phyloP scores from a whole-genome alignment of 2,797 vertebrate genomes.

The Sciaenops ocellatus region DNA sequence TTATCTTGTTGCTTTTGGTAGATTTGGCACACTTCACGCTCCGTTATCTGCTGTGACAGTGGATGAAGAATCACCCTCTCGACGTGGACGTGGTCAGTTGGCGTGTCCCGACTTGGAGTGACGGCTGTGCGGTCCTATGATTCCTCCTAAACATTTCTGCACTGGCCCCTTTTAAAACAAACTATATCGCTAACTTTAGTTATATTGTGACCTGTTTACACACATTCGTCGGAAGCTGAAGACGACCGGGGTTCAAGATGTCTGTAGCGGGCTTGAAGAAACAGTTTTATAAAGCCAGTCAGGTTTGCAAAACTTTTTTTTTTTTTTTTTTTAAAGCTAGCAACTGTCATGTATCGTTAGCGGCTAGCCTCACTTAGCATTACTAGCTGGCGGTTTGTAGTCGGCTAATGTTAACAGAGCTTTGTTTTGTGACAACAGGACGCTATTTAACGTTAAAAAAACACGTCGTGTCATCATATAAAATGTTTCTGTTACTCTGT shows the following conservation, averaged over 20 bases:
- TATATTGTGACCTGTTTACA: slow-evolving; percentile 33
- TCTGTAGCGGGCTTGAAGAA: slow-evolving; percentile 98
- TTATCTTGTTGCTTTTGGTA: accelerated
- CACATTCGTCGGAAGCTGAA: slow-evolving; percentile 54
- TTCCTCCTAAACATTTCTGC: slow-evolving; percentile 49
- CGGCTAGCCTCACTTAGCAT: slow-evolving; percentile 72
- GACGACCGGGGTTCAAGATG: slow-evolving; percentile 85
- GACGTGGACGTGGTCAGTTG: slow-evolving; percentile 82
- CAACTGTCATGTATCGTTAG: slow-evolving; percentile 67
- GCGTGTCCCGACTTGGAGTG: slow-evolving; percentile 78
- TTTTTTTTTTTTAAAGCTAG: slow-evolving; percentile 19
- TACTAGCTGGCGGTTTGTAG: slow-evolving; percentile 50
- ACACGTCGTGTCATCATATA: background rate
- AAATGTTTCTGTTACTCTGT: background rate
- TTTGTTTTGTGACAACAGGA: slow-evolving; percentile 6
- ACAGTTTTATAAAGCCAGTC: slow-evolving; percentile 98
- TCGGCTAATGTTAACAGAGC: slow-evolving; percentile 28
- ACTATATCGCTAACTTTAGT: slow-evolving; percentile 53
- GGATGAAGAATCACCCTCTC: slow-evolving; percentile 48
- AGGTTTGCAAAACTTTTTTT: slow-evolving; percentile 88
- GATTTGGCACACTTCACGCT: background rate
- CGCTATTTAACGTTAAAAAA: background rate
- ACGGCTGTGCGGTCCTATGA: slow-evolving; percentile 74
- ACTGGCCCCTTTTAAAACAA: slow-evolving; percentile 54
- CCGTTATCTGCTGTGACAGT: slow-evolving; percentile 36